Percentiles rank a stretch among this genome's conserved stretches.
Conservation (phyloP, 1,140 invertebrate species). For the Ceratina australensis region DNA sequence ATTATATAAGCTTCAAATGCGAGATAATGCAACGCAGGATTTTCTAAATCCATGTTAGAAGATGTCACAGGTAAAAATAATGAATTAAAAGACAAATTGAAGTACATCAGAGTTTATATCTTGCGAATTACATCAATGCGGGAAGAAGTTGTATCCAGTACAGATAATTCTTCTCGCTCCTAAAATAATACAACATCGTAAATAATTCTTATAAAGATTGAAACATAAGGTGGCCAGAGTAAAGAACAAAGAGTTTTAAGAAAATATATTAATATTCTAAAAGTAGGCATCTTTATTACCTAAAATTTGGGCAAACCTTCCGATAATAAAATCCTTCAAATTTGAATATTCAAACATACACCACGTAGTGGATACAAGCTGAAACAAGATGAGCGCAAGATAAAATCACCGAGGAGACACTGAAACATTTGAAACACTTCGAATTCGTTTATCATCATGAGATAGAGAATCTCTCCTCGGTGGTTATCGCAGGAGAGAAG, state of each 20-base stretch:
- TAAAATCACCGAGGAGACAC: no score
- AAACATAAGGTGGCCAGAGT: not conserved
- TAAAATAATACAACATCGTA: not conserved
- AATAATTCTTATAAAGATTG: no score
- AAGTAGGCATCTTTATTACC: slow-evolving; percentile 73
- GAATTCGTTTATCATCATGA: no score
- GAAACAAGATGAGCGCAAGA: no score
- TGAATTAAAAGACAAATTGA: not conserved
- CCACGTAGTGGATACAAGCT: not conserved
- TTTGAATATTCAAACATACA: not conserved
- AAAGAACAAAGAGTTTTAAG: not conserved
- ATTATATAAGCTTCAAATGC: slow-evolving; percentile 5
- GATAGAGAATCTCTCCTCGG: no score
- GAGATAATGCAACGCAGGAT: not conserved
- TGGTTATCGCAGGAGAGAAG: no score
- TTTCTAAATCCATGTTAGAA: not conserved
- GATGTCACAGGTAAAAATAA: no score
- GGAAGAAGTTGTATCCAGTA: not conserved
- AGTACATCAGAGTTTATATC: not conserved
- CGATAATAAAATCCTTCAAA: not conserved
- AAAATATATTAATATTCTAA: slow-evolving; percentile 51
- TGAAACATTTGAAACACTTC: no score
- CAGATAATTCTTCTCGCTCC: not conserved
- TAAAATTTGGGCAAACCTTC: slow-evolving; percentile 15
- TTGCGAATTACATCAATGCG: not conserved